Conservation (phyloP, 2,888 invertebrate genomes). For the Lamellibrachia columna region DNA sequence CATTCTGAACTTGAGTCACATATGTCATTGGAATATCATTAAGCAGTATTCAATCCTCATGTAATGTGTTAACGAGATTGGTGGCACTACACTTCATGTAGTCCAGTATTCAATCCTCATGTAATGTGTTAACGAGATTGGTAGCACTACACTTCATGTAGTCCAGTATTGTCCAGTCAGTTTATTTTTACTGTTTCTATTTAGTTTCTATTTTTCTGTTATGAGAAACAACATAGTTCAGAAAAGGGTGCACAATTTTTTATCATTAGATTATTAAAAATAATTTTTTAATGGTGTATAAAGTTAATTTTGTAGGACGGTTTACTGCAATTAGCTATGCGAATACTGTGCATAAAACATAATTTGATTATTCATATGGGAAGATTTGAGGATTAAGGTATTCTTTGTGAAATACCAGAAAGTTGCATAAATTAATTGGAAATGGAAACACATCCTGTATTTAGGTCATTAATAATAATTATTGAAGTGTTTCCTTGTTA, state of each 20-base stretch:
- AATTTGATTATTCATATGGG: background rate
- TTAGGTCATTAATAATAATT: background rate
- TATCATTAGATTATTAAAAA: background rate
- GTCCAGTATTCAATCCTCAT: background rate
- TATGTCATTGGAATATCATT: too few species aligned
- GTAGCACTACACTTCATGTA: too few species aligned
- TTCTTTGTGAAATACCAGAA: background rate
- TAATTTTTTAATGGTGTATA: background rate
- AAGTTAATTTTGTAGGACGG: background rate
- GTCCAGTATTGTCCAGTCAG: too few species aligned
- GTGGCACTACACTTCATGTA: too few species aligned
- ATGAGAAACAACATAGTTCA: background rate
- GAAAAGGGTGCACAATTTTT: background rate
- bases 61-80: background rate
- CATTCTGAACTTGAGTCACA: too few species aligned
- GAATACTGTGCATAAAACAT: background rate
- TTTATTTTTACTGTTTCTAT: too few species aligned
- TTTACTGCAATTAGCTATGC: background rate
- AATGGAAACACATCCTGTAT: background rate
- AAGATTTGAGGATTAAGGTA: background rate
- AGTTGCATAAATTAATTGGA: background rate
- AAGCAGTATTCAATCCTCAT: background rate
- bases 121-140: background rate
- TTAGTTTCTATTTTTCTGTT: too few species aligned
- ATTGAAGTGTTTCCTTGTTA: conserved; percentile 24